These are phyloP conservation scores for Mus minutoides DNA, from an alignment of 2,797 vertebrate species.

Conservation along the genomic window DNA sequence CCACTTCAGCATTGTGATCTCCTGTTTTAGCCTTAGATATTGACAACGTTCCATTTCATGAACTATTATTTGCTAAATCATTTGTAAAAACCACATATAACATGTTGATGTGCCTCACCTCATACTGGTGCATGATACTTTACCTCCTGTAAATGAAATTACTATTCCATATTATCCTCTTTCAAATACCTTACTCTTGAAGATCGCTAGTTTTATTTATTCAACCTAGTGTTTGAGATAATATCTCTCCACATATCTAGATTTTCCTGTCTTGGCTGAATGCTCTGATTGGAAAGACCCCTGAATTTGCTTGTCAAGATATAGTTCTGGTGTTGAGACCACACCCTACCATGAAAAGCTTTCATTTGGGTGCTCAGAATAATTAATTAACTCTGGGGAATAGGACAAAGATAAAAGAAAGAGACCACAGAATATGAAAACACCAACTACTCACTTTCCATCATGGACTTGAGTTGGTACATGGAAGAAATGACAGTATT, in stretches of 20 bases:
- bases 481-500: constrained; percentile 10
- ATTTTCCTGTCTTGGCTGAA: no score
- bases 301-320: no score
- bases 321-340: neutral
- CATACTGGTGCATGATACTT: no score
- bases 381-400: constrained; percentile 69
- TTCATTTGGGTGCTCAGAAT: neutral
- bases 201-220: neutral
- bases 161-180: neutral
- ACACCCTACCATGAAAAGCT: neutral
- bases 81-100: neutral
- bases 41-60: no score
- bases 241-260: rapidly evolving
- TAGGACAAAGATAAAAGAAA: constrained; percentile 68
- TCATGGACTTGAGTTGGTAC: constrained; percentile 11
- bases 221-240: neutral
- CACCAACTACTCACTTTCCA: constrained; percentile 55
- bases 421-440: neutral
- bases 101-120: neutral
- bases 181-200: neutral
- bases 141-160: no score
- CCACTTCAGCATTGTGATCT: neutral
- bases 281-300: neutral
- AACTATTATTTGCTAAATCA: no score
- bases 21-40: no score